These are phyloP conservation scores for Ctenoplectra terminalis DNA, from an alignment of 1,140 invertebrate genomes.

Conservation along the genomic window DNA sequence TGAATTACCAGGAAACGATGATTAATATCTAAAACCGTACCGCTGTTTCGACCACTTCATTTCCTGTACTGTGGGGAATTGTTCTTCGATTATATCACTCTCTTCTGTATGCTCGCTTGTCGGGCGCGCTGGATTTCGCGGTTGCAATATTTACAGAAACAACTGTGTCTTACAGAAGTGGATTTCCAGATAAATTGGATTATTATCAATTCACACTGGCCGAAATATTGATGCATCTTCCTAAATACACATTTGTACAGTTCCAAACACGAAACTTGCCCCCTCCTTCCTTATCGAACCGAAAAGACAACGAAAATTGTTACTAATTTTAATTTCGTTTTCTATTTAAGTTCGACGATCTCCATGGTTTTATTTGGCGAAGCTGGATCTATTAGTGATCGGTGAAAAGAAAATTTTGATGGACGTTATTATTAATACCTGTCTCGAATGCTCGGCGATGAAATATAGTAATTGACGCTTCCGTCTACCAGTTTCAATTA, in stretches of 20 bases:
- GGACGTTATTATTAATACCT: not conserved
- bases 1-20: not conserved
- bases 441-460: not conserved
- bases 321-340: no score
- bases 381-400: no score
- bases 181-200: conserved; percentile 34
- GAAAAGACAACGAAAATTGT: no score
- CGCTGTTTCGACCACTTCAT: not conserved
- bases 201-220: conserved; percentile 3
- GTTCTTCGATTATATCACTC: conserved; percentile 9
- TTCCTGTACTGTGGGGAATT: not conserved
- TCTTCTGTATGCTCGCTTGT: no score
- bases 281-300: no score
- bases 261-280: not conserved
- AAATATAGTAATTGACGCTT: conserved; percentile 10
- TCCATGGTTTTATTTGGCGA: no score
- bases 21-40: not conserved
- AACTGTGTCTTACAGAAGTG: conserved; percentile 17
- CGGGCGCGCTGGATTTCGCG: not conserved
- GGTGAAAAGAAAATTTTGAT: not conserved
- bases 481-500: not conserved
- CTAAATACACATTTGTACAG: not conserved
- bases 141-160: conserved; percentile 36
- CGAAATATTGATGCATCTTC: not conserved
- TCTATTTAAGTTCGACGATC: no score